phyloP scores from a whole-genome alignment of 2,113 vertebrate genomes.

The Hippolais icterina region DNA sequence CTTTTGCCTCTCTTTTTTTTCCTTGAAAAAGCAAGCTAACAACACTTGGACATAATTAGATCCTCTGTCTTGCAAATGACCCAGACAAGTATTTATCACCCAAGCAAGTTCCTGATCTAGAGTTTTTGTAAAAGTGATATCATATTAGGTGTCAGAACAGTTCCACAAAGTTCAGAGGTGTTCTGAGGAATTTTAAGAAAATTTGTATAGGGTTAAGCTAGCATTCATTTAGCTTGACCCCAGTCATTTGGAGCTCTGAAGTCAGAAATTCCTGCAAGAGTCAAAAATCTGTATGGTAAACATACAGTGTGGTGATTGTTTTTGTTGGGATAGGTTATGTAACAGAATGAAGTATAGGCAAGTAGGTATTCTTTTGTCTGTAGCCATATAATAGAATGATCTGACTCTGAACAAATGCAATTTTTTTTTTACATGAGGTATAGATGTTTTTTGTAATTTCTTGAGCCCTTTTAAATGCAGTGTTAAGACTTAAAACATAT shows the following conservation, averaged over 20 bases:
- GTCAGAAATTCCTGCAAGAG: not conserved
- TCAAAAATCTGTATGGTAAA: not conserved
- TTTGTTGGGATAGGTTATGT: not conserved
- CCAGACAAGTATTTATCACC: not conserved
- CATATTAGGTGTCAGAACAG: not conserved
- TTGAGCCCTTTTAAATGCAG: not conserved
- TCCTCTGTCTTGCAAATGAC: not conserved
- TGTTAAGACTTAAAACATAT: not conserved
- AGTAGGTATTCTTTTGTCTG: not conserved
- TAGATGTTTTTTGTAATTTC: not conserved
- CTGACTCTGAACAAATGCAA: not conserved
- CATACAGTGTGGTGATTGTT: not conserved
- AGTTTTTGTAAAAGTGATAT: not conserved
- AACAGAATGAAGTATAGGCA: not conserved
- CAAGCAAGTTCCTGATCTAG: not conserved
- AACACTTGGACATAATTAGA: not conserved
- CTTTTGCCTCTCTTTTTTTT: not conserved
- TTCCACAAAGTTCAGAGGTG: not conserved
- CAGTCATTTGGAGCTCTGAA: not conserved
- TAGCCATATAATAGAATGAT: not conserved
- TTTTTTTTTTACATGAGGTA: not conserved
- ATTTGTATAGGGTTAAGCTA: not conserved
- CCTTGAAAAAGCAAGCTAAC: not conserved
- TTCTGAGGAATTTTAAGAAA: not conserved
- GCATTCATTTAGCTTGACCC: not conserved